phyloP scores from a whole-genome alignment of 2,797 vertebrate genomes.

The Pseudochirops corinnae region DNA sequence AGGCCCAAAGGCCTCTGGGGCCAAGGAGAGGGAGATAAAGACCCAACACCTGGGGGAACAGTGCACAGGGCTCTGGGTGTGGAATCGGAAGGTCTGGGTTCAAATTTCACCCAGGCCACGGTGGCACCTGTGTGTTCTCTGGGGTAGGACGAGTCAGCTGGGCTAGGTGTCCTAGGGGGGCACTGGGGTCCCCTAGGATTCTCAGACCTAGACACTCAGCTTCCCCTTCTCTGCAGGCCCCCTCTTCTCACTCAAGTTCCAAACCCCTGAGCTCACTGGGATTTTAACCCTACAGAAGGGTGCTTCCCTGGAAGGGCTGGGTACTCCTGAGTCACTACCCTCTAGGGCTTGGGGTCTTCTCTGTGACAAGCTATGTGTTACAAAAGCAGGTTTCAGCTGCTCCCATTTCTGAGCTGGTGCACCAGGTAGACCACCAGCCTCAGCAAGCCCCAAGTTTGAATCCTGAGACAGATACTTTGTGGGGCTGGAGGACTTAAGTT shows the following conservation, averaged over 20 bases:
- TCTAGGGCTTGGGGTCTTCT: not conserved
- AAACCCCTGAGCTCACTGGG: no score
- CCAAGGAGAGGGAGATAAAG: not conserved
- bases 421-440: not conserved
- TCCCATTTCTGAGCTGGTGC: not conserved
- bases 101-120: conserved; percentile 26
- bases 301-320: no score
- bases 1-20: not conserved
- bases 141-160: not conserved
- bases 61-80: conserved; percentile 3
- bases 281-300: no score
- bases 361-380: not conserved
- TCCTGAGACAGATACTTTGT: not conserved
- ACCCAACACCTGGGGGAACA: not conserved
- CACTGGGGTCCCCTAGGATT: not conserved
- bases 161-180: not conserved
- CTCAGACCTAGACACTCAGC: not conserved
- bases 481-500: not conserved
- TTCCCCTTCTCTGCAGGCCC: not conserved
- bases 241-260: not conserved
- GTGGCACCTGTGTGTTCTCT: not conserved
- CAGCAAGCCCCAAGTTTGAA: not conserved
- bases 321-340: not conserved
- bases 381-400: not conserved
- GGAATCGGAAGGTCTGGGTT: conserved; percentile 10